Evolutionary conservation across 2,888 invertebrate genomes (phyloP).

Genomic region (Morpho helenor): DNA sequence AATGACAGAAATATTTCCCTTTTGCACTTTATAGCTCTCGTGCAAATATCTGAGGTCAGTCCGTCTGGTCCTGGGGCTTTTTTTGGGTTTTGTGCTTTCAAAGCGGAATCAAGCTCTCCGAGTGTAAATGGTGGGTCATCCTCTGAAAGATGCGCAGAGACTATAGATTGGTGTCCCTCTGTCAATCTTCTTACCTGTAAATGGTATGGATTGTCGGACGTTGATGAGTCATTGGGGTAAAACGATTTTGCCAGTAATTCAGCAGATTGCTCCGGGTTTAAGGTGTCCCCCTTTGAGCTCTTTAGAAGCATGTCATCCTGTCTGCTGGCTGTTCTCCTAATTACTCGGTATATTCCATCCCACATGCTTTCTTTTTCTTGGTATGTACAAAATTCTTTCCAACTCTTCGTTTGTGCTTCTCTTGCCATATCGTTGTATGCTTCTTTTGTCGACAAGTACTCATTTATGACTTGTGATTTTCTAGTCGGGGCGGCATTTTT

Average conservation of each 20-base stretch:
- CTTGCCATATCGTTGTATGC: constrained; percentile 8
- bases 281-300: constrained; percentile 11
- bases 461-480: constrained; percentile 16
- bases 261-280: constrained; percentile 7
- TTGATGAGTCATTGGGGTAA: constrained; percentile 22
- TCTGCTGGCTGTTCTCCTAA: background rate
- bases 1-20: constrained; percentile 20
- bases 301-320: constrained; percentile 14
- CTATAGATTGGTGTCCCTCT: background rate
- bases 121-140: constrained; percentile 18
- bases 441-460: constrained; percentile 20
- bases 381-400: constrained; percentile 1
- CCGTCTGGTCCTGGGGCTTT: constrained; percentile 30
- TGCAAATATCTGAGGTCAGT: constrained; percentile 31
- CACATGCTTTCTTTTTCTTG: no score
- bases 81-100: constrained; percentile 15
- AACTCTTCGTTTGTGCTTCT: constrained; percentile 20
- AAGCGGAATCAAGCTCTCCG: constrained; percentile 14
- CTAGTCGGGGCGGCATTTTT: constrained; percentile 1
- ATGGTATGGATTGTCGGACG: constrained; percentile 8
- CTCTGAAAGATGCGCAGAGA: background rate
- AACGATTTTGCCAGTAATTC: constrained; percentile 24
- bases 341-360: no score
- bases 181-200: background rate
- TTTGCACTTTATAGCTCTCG: constrained; percentile 10